Conservation (phyloP, 2,888 invertebrate genomes). For the Enoplolaimus lenunculus region DNA sequence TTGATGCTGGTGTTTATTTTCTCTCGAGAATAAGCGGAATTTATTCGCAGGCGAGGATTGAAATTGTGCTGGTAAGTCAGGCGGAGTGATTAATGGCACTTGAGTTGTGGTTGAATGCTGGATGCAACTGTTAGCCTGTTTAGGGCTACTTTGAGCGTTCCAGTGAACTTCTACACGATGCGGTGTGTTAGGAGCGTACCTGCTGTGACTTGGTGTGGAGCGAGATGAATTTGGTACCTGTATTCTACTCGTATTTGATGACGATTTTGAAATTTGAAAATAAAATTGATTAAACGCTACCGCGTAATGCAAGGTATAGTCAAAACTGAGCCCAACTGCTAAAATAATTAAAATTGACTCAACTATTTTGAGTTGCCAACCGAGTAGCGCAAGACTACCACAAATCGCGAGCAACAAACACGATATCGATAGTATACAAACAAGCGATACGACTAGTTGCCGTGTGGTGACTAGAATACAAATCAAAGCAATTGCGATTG, state of each 20-base stretch:
- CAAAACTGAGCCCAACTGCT: neutral
- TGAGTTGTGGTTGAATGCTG: neutral
- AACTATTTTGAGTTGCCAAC: neutral
- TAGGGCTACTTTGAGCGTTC: neutral
- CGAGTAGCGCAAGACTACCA: neutral
- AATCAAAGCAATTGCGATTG: conserved; percentile 50
- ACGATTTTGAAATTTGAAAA: no score
- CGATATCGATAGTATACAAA: neutral
- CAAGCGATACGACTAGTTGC: neutral
- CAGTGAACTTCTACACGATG: neutral
- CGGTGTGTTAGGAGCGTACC: neutral
- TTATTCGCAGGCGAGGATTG: no score
- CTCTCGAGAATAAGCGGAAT: no score
- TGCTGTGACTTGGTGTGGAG: neutral
- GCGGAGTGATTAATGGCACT: no score
- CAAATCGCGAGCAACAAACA: neutral
- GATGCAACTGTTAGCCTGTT: neutral
- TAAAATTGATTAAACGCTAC: neutral
- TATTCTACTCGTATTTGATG: no score
- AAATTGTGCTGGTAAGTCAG: no score
- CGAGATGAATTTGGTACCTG: no score
- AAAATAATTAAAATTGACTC: neutral
- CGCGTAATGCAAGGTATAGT: neutral
- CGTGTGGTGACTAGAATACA: conserved; percentile 65
- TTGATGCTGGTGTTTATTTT: neutral